Percentiles rank a stretch among this genome's conserved stretches.
Conservation (phyloP, 1,140 invertebrate species). For the Orchestia grillus region DNA sequence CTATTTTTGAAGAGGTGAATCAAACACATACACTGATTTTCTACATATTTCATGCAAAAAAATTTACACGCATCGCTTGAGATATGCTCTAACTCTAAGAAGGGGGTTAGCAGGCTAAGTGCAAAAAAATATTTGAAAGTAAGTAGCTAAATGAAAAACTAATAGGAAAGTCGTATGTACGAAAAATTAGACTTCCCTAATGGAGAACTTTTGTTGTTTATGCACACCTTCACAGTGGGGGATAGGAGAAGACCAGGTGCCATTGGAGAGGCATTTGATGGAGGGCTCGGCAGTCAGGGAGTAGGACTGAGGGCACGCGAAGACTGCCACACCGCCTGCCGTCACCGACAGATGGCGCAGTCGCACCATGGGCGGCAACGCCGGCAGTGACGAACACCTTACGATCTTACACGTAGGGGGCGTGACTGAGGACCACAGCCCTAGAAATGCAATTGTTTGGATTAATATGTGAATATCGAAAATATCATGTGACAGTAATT, state of each 20-base stretch:
- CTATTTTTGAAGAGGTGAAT: no score
- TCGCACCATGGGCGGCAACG: not conserved
- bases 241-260: constrained; percentile 5
- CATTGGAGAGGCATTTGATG: constrained; percentile 15
- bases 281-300: not conserved
- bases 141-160: no score
- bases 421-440: not conserved
- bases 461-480: no score
- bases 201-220: not conserved
- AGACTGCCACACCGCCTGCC: constrained; percentile 2
- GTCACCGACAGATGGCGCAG: constrained; percentile 2
- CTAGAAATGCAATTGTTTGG: not conserved
- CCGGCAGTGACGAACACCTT: not conserved
- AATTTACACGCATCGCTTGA: no score
- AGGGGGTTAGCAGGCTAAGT: no score
- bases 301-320: constrained; percentile 11
- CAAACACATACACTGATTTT: no score
- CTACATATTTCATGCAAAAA: no score
- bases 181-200: not conserved
- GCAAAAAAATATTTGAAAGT: no score
- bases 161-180: no score
- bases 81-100: no score
- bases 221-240: constrained; percentile 13
- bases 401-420: not conserved
- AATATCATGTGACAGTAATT: no score